Percentiles rank a stretch among this genome's conserved stretches.
Conservation (phyloP, 2,797 vertebrate species). For the Gorsachius magnificus region DNA sequence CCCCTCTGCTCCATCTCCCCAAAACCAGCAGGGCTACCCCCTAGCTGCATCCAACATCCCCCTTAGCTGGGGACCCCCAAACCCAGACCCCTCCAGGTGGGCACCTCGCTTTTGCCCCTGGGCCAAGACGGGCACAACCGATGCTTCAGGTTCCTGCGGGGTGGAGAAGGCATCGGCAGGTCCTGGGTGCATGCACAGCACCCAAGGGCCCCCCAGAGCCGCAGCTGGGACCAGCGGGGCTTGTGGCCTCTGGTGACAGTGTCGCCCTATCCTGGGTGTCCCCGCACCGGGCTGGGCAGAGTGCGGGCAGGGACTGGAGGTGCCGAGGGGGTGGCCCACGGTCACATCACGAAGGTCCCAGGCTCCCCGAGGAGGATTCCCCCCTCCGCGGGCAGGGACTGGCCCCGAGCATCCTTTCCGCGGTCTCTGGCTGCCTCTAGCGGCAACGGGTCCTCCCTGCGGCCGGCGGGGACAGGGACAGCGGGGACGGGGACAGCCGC, state of each 20-base stretch:
- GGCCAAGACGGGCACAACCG: accelerated
- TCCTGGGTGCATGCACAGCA: background rate
- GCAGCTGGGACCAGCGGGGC: background rate
- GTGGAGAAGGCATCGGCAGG: background rate
- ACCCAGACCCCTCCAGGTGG: background rate
- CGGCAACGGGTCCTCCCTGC: background rate
- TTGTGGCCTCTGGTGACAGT: background rate
- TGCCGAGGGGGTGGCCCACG: background rate
- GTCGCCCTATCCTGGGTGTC: background rate
- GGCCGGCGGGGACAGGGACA: background rate
- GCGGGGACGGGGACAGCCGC: background rate
- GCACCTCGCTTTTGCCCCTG: accelerated
- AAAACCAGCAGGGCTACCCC: accelerated
- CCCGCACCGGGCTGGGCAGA: background rate
- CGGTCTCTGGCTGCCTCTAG: slow-evolving; percentile 69
- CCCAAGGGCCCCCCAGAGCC: background rate
- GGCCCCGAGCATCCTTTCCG: background rate
- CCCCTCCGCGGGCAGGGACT: background rate
- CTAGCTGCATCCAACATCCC: background rate
- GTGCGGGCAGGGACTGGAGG: background rate
- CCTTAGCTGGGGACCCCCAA: background rate
- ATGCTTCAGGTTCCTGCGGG: accelerated
- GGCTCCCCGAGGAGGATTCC: background rate
- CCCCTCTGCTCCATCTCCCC: background rate
- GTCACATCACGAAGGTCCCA: background rate